Base-by-base conservation (phyloP, 2,797 vertebrate genomes). In the Uromys caudimaculatus region DNA sequence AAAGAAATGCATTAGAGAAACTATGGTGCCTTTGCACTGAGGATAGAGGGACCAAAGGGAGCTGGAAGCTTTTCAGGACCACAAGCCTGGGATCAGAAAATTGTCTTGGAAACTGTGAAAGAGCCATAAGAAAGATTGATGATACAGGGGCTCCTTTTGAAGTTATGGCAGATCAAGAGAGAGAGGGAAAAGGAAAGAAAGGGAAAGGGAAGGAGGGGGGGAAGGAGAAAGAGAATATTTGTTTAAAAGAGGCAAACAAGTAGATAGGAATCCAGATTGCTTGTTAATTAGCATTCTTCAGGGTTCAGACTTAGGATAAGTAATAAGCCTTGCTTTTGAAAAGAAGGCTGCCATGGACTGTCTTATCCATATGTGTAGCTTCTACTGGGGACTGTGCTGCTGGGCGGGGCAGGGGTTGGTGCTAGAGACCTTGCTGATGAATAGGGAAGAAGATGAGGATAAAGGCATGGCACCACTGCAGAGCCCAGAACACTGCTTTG, bases 271-370 rank as follows among this genome's bases (percentile, higher is more conserved):
- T 44, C 69, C 32, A 52, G 35, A 29, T 1, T 29, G 52, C n/a
- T 93, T n/a, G 23, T 78, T 95, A 85, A 88, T 91, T 44, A 77
- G 56, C 60, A 93, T 81, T 69, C 64, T 95, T 84, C 62, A 1
- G 64, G n/a, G 41, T 79, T 91, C 83, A n/a, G 62, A 24, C 58
- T 62, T 16, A 50, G 32, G 23, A 88, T 71, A 71, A 76, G 89
- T 76, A 71, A 73, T 2, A 19, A 50, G 32, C 4, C 24, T 84
- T 71, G 11, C 27, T 82, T 64, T 44, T 19, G 8, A 14, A 38
- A 3, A 91, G 83, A 32, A n/a, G 41, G 19, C 41, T 10, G n/a
- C 32, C 85, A 16, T 52, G 83, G 23, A 17, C 92, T 90, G 35
- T 58, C 17, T 47, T 76, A 58, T 50, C 58, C 32, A 10, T 23